phyloP scores from a whole-genome alignment of 2,888 invertebrate species.

The Folsomia candida region DNA sequence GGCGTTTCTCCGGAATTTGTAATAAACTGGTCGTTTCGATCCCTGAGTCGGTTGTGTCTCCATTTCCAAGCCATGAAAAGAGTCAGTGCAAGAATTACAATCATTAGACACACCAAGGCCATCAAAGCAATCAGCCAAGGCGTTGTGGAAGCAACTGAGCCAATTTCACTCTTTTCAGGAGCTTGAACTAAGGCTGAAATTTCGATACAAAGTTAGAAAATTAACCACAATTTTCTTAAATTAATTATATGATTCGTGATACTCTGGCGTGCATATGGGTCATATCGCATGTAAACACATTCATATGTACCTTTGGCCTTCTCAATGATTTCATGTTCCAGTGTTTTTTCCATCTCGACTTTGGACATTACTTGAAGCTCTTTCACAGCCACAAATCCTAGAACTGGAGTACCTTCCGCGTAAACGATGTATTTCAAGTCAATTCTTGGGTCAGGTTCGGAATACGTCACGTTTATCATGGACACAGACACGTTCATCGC shows the following conservation, averaged over 20 bases:
- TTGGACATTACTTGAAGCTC: conserved; percentile 42
- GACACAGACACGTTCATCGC: conserved; percentile 48
- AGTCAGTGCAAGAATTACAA: conserved; percentile 36
- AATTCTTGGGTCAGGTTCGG: conserved; percentile 19
- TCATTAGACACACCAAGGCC: conserved; percentile 37
- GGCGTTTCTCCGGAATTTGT: neutral
- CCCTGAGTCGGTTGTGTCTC: conserved; percentile 45
- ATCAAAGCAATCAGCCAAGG: conserved; percentile 48
- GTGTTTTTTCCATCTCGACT: conserved; percentile 46
- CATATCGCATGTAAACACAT: neutral
- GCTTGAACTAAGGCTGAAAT: conserved; percentile 26
- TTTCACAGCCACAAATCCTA: conserved; percentile 46
- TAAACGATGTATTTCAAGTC: conserved; percentile 46
- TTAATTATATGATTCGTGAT: neutral
- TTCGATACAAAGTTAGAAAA: too few species aligned
- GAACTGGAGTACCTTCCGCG: conserved; percentile 48
- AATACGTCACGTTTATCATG: conserved; percentile 40
- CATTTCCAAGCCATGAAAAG: conserved; percentile 49
- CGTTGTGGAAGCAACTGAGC: conserved; percentile 24
- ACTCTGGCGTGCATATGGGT: neutral
- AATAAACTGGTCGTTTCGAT: conserved; percentile 10
- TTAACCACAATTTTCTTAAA: too few species aligned
- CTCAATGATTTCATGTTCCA: conserved; percentile 48
- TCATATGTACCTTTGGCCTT: conserved; percentile 47
- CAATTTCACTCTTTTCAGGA: neutral